Evolutionary conservation across 2,888 invertebrate genomes (phyloP), one percentile per base, ranked within the genome.

Genomic region (Beris morrisii): DNA sequence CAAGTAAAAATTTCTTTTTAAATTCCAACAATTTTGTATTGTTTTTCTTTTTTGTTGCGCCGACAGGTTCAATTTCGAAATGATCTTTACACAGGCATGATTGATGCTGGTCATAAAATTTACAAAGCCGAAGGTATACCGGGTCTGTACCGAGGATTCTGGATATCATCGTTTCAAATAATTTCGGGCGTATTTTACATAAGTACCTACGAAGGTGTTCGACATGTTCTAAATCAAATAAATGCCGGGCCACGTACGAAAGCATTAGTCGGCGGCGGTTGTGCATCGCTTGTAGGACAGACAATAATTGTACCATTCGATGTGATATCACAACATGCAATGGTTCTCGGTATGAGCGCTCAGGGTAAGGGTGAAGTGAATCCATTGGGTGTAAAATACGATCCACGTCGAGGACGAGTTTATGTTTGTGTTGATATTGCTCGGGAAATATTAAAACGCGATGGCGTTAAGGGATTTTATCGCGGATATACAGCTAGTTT

Each of bases 281-380:
- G 89, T 73, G 97, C 97, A 0, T 97, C 97, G 0, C 81, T 95
- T 56, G 93, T 96, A 15, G 93, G 95, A 0, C 97, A 98, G 82
- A 95, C 95, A 0, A 91, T 97, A 65, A 91, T 97, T 69, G 97
- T 97, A 64, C 98, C 98, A 4, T 93, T 97, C 76, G 98, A 98
- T 81, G 92, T 98, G 54, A 86, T 98, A 64, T 95, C 96, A 71
- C 98, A 98, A 75, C 97, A 98, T 77, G 86, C 97, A 64, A 97
- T 97, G 96, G 91, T 98, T 73, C 83, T 96, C 5, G 95, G 95
- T 0, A 84, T 90, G 73, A 71, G 75, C 12, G 73, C 77, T 66
- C 74, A 75, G 70, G 75, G 74, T 50, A 78, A 84, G 79, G 79
- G 80, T 71, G 83, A 85, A 68, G 85, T 92, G 73, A 92, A 92